Base-by-base conservation (phyloP, 2,888 invertebrate species). In the Eretmocerus hayati region DNA sequence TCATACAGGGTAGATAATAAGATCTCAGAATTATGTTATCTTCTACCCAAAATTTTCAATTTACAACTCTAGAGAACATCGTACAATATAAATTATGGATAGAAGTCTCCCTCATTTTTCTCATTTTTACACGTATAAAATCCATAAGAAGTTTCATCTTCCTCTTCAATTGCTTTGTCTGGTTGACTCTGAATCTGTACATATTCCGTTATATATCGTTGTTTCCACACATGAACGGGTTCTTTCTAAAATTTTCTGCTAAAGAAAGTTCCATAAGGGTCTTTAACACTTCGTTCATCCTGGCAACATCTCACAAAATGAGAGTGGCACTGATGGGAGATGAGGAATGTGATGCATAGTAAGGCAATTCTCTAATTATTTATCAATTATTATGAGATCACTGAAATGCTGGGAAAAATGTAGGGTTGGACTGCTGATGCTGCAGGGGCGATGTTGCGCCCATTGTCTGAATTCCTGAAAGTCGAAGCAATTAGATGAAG, bases 351-450 rank as follows among this genome's bases (percentile, higher is more conserved):
- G 42, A 42, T 42, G 30, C 41, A 37, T 26, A 43, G 48, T 49
- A 39, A 53, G 53, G 53, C 53, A 53, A 50, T 48, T 36, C 49
- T 32, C 31, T 53, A 37, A 15, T 37, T 35, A 26, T 16, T 46
- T 20, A 40, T 53, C 40, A 37, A 9, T 15, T 46, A 36, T 4
- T 46, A 36, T 33, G 41, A 35, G 55, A 56, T 68, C 64, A 69
- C 61, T 67, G 67, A 61, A 70, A 69, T 58, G 66, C 65, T 36
- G 70, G 65, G 48, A 70, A 70, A 57, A 67, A 68, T 57, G 67
- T 61, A 56, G 66, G 56, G 54, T 65, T 67, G 5, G 61, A 47
- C 55, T 63, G 63, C 37, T 63, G 60, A 41, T 63, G 63, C 16
- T 59, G 58, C 56, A 62, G 62, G 35, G 67, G 59, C 30, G 62